These are phyloP conservation scores for Antidorcas marsupialis DNA, from an alignment of 2,113 vertebrate species.

Conservation along the genomic window DNA sequence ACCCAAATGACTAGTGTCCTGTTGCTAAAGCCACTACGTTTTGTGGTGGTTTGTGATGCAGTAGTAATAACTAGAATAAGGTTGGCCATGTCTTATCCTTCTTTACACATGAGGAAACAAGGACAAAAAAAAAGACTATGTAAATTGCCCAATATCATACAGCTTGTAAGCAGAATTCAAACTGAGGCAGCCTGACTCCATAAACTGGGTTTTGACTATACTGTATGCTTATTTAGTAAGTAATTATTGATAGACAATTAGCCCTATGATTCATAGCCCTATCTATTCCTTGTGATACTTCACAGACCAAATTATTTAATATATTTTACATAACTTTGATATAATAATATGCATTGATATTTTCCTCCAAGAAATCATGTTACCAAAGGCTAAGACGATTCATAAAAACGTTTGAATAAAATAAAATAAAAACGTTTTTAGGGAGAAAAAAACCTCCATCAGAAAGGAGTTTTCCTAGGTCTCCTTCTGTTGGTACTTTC, in stretches of 20 bases:
- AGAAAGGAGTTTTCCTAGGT: too few species aligned
- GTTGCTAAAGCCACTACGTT: background rate
- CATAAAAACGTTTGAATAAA: background rate
- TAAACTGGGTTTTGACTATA: background rate
- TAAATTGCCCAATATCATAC: background rate
- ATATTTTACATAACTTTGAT: background rate
- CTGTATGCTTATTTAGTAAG: background rate
- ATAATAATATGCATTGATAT: background rate
- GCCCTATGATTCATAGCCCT: background rate
- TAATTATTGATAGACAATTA: background rate
- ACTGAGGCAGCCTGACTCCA: background rate
- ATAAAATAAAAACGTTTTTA: background rate
- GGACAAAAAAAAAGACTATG: background rate
- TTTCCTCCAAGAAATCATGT: background rate
- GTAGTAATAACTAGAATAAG: background rate
- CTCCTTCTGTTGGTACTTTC: too few species aligned
- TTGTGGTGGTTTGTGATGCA: background rate
- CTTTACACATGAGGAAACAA: background rate
- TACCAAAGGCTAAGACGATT: background rate
- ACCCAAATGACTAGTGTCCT: background rate
- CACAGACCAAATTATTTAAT: background rate
- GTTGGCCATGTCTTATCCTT: background rate
- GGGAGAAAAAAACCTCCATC: too few species aligned
- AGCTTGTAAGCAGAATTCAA: background rate
- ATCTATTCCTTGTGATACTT: background rate